phyloP scores from a whole-genome alignment of 2,113 vertebrate genomes.

The Daboia siamensis region DNA sequence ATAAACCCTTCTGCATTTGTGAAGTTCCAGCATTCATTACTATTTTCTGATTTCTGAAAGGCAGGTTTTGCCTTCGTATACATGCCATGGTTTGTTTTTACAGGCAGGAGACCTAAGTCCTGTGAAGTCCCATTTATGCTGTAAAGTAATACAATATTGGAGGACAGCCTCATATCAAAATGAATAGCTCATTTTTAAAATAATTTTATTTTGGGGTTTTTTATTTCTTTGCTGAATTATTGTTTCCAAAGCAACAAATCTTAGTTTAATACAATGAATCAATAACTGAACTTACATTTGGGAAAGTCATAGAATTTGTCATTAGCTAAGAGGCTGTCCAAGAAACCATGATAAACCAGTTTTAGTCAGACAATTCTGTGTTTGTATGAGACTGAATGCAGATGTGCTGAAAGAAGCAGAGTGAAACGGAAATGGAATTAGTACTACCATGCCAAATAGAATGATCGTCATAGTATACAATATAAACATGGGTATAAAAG shows the following conservation, averaged over 20 bases:
- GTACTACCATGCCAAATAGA: background rate
- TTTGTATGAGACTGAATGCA: background rate
- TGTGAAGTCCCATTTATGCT: background rate
- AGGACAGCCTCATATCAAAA: background rate
- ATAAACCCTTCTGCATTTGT: background rate
- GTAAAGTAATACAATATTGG: background rate
- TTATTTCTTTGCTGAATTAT: background rate
- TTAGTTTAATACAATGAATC: background rate
- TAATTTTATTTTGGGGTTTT: background rate
- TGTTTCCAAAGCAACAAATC: background rate
- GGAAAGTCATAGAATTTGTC: background rate
- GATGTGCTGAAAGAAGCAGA: background rate
- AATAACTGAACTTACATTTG: background rate
- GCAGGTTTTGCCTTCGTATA: background rate
- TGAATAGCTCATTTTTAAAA: background rate
- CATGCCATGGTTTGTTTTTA: background rate
- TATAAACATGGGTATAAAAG: background rate
- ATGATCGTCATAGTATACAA: background rate
- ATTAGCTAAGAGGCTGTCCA: constrained; percentile 18
- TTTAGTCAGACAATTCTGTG: background rate
- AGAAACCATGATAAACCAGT: background rate
- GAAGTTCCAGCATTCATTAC: background rate
- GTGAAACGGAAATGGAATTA: background rate
- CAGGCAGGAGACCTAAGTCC: background rate
- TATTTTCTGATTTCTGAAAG: background rate